Conservation (phyloP, 2,113 vertebrate genomes). For the Planiliza haematocheilus region DNA sequence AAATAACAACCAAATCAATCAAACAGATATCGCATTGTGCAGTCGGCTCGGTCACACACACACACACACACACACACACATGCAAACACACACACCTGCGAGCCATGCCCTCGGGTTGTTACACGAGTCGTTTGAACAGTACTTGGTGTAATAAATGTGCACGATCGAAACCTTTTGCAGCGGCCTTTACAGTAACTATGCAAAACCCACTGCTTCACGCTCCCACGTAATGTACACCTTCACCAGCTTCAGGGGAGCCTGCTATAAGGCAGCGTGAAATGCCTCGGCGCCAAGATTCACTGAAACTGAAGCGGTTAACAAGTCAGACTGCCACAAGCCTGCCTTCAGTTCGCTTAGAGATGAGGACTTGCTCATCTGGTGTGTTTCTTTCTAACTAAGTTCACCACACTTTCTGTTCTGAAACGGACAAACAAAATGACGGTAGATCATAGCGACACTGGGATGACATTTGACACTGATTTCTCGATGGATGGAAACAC, state of each 20-base stretch:
- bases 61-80: neutral
- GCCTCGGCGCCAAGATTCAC: neutral
- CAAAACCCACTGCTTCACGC: conserved; percentile 4
- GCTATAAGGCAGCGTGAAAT: neutral
- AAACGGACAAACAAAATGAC: neutral
- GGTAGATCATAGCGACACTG: neutral
- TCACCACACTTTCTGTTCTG: neutral
- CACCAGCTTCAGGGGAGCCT: neutral
- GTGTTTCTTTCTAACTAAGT: too few species aligned
- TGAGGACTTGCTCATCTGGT: too few species aligned
- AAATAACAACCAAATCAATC: too few species aligned
- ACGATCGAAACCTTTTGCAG: neutral
- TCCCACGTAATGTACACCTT: neutral
- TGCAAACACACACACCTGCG: too few species aligned
- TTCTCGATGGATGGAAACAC: conserved; percentile 33
- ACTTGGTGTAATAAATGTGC: neutral
- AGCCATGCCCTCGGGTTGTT: neutral
- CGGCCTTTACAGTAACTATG: conserved; percentile 36
- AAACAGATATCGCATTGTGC: conserved; percentile 12
- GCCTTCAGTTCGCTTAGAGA: too few species aligned
- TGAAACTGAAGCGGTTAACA: conserved; percentile 21
- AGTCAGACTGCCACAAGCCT: neutral
- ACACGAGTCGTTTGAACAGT: rapidly evolving
- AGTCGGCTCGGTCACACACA: neutral
- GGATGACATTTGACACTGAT: neutral